Conservation (phyloP, 2,797 vertebrate genomes). For the Clangula hyemalis region DNA sequence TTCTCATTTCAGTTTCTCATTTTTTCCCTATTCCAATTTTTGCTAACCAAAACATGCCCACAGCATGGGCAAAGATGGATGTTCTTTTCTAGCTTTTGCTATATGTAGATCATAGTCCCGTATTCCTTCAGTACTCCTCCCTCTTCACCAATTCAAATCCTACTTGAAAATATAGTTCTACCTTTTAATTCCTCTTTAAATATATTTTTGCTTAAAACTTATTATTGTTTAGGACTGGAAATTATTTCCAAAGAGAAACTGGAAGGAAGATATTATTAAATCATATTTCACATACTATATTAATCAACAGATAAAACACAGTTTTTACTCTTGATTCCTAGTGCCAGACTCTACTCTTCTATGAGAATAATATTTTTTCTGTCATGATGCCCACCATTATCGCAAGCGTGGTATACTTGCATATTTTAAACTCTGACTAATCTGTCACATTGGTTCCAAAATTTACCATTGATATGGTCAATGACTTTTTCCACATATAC, state of each 20-base stretch:
- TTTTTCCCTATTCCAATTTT: neutral
- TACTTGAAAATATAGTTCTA: slow-evolving; percentile 57
- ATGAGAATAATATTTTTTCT: neutral
- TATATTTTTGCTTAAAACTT: slow-evolving; percentile 16
- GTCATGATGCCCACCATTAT: neutral
- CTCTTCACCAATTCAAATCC: neutral
- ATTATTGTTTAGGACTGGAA: neutral
- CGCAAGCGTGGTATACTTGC: neutral
- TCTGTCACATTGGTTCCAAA: neutral
- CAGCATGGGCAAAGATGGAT: neutral
- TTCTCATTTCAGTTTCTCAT: neutral
- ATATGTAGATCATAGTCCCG: neutral
- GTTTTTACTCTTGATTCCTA: neutral
- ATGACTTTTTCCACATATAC: neutral
- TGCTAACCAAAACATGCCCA: neutral
- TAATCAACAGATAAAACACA: neutral
- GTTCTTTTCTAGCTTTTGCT: neutral
- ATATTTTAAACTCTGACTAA: neutral
- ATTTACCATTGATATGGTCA: neutral
- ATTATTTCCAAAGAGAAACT: slow-evolving; percentile 36
- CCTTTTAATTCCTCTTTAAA: slow-evolving; percentile 38
- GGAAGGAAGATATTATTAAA: slow-evolving; percentile 15
- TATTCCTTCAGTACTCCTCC: neutral
- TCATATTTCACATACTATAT: neutral
- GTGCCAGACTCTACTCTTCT: neutral